These are phyloP conservation scores for Epirrhoe tristata DNA, from an alignment of 2,888 invertebrate species.

Conservation along the genomic window DNA sequence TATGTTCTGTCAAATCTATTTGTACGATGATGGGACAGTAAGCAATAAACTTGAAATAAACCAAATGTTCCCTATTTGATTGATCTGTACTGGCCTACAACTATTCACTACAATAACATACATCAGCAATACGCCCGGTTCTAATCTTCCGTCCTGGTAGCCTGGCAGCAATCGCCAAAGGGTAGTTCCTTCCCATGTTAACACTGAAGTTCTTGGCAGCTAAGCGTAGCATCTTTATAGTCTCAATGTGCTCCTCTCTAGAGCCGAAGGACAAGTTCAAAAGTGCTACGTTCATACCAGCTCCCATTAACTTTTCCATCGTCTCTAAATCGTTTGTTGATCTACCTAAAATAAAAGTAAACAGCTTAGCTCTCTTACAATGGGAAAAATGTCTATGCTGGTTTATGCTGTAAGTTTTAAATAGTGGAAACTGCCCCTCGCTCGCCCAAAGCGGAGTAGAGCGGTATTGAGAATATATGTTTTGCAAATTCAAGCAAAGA, in stretches of 20 bases:
- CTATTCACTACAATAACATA: slow-evolving; percentile 67
- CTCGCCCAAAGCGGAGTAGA: too few relatives aligned
- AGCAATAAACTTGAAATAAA: neutral
- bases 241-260: slow-evolving; percentile 72
- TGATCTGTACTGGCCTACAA: neutral
- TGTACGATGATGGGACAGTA: too few relatives aligned
- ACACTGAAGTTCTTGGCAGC: slow-evolving; percentile 85
- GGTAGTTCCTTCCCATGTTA: slow-evolving; percentile 85
- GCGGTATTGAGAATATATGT: too few relatives aligned
- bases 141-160: slow-evolving; percentile 95
- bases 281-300: slow-evolving; percentile 83
- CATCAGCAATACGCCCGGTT: slow-evolving; percentile 93
- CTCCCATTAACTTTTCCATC: slow-evolving; percentile 78
- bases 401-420: neutral
- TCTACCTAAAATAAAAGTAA: slow-evolving; percentile 61
- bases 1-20: too few relatives aligned
- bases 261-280: slow-evolving; percentile 73
- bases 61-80: neutral
- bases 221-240: slow-evolving; percentile 71
- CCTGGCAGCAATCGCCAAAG: slow-evolving; percentile 94
- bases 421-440: neutral
- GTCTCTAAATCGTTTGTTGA: slow-evolving; percentile 64
- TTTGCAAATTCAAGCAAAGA: too few relatives aligned
- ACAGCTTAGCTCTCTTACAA: neutral
- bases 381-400: too few relatives aligned